Evolutionary conservation across 2,888 invertebrate genomes (phyloP).

Genomic region (Mystacides longicornis): DNA sequence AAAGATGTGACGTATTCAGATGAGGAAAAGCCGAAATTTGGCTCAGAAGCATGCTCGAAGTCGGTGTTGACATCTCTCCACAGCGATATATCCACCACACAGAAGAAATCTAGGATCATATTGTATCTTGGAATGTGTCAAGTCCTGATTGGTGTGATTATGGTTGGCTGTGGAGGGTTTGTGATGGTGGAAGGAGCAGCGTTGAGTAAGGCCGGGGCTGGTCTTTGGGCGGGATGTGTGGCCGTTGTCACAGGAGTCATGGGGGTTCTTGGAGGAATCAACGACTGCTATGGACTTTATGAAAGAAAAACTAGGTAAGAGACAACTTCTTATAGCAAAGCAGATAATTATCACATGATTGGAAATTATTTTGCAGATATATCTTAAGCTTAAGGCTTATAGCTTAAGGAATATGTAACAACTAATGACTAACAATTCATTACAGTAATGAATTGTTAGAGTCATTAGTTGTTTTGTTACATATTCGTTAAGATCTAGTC

Average conservation of each 20-base stretch:
- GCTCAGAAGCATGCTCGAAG: slow-evolving; percentile 24
- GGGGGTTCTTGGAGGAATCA: slow-evolving; percentile 55
- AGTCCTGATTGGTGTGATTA: slow-evolving; percentile 53
- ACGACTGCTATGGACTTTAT: slow-evolving; percentile 47
- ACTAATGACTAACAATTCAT: too few relatives aligned
- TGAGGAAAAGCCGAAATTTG: slow-evolving; percentile 28
- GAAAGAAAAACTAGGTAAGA: slow-evolving; percentile 25
- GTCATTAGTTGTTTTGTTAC: too few relatives aligned
- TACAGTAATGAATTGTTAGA: too few relatives aligned
- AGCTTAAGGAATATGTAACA: too few relatives aligned
- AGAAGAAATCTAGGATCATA: slow-evolving; percentile 34
- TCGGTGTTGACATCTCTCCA: slow-evolving; percentile 23
- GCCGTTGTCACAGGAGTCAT: slow-evolving; percentile 55
- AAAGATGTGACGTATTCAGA: slow-evolving; percentile 30
- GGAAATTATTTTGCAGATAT: too few relatives aligned
- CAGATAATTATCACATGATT: too few relatives aligned
- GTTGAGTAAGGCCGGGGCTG: slow-evolving; percentile 52
- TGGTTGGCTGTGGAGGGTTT: slow-evolving; percentile 56
- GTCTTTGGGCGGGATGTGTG: slow-evolving; percentile 60
- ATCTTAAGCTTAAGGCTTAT: too few relatives aligned
- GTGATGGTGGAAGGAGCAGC: slow-evolving; percentile 56
- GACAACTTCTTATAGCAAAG: too few relatives aligned
- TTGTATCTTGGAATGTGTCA: slow-evolving; percentile 53
- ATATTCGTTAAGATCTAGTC: too few relatives aligned
- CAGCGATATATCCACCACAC: slow-evolving; percentile 19